These are phyloP conservation scores for Myopa testacea DNA, from an alignment of 2,888 invertebrate species.

Conservation along the genomic window DNA sequence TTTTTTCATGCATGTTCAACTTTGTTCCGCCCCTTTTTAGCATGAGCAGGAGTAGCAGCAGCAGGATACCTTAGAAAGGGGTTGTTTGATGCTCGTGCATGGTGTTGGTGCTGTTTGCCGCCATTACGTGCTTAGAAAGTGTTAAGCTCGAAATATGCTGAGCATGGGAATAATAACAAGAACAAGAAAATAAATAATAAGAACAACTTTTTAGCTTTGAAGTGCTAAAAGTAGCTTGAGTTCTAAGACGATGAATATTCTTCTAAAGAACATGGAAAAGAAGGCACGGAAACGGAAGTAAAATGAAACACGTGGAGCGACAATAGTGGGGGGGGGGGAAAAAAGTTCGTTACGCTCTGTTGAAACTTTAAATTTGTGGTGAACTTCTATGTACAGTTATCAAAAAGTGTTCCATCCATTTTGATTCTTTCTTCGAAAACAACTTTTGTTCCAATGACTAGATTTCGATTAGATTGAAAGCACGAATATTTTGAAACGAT, in stretches of 20 bases:
- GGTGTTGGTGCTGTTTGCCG: neutral
- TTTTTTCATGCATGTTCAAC: conserved; percentile 4
- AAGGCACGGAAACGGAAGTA: neutral
- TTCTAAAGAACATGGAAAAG: neutral
- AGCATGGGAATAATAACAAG: neutral
- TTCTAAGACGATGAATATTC: neutral
- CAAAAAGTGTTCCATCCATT: too few relatives aligned
- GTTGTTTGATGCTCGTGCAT: conserved; percentile 1
- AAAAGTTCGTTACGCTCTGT: neutral
- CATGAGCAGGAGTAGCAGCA: conserved; percentile 8
- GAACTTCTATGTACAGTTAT: too few relatives aligned
- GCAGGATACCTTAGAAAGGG: neutral
- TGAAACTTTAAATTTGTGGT: too few relatives aligned
- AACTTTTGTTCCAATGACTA: too few relatives aligned
- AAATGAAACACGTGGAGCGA: too few relatives aligned
- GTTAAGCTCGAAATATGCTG: neutral
- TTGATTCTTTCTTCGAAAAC: too few relatives aligned
- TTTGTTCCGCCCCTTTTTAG: conserved; percentile 30
- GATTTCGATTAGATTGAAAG: too few relatives aligned
- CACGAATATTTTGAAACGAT: too few relatives aligned
- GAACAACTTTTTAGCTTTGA: conserved; percentile 12
- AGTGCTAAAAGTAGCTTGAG: conserved; percentile 23
- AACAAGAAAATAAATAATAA: too few relatives aligned
- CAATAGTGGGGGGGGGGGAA: neutral
- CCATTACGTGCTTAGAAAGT: conserved; percentile 14